A percentile compares a stretch with the other conserved stretches of the same genome.
Evolutionary conservation across 2,113 vertebrate species (phyloP).

Genomic region (Pollimyrus isidori): DNA sequence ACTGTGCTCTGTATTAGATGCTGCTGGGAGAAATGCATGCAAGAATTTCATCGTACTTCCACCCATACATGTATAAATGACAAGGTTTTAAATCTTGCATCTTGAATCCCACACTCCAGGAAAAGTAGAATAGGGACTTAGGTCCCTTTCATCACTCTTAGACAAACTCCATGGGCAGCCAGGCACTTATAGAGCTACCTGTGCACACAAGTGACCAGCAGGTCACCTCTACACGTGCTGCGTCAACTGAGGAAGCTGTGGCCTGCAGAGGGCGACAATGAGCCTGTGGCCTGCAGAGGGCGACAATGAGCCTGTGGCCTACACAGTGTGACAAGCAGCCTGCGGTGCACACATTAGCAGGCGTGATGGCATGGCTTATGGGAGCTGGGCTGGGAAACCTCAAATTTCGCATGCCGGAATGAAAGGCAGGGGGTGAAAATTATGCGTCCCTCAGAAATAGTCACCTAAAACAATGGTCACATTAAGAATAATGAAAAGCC

Average conservation of each 20-base stretch:
- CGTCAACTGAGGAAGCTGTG: background rate
- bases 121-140: background rate
- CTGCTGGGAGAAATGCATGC: no score
- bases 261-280: background rate
- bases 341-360: background rate
- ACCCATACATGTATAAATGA: background rate
- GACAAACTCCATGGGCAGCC: background rate
- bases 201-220: background rate
- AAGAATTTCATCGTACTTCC: background rate
- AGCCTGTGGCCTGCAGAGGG: background rate
- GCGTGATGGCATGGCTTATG: background rate
- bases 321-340: background rate
- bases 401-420: background rate
- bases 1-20: no score
- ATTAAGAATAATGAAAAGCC: background rate
- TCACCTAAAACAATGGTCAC: background rate
- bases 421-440: background rate
- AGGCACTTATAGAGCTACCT: background rate
- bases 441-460: background rate
- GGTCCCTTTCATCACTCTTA: background rate
- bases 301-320: background rate
- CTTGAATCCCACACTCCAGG: background rate
- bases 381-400: background rate
- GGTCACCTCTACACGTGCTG: background rate
- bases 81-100: background rate